Conservation (phyloP, 2,113 vertebrate genomes). For the Nesoenas mayeri region DNA sequence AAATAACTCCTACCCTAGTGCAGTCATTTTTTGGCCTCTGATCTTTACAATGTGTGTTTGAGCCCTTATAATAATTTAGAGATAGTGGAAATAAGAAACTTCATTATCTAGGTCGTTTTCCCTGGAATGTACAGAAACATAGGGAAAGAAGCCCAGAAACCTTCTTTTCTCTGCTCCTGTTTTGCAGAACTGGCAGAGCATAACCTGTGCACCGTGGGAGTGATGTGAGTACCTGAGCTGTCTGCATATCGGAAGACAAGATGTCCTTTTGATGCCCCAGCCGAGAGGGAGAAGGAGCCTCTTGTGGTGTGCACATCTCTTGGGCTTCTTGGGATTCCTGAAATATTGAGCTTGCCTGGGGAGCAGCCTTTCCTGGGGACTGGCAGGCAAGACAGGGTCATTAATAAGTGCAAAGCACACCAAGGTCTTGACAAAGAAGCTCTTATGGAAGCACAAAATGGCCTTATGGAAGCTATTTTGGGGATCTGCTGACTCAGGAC, state of each 20-base stretch:
- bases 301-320: background rate
- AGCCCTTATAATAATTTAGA: fast-evolving
- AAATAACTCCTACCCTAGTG: background rate
- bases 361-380: background rate
- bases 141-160: background rate
- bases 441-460: background rate
- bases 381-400: background rate
- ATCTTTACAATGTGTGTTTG: background rate
- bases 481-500: background rate
- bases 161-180: background rate
- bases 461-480: background rate
- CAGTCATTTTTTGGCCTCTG: background rate
- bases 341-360: background rate
- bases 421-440: background rate
- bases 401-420: background rate
- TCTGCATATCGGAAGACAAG: background rate
- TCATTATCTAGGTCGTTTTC: background rate
- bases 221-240: fast-evolving
- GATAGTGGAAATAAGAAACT: background rate
- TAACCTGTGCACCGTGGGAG: background rate
- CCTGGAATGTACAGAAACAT: fast-evolving
- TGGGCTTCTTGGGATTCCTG: background rate
- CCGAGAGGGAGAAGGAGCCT: background rate
- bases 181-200: background rate
- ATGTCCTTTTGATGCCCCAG: background rate